Percentiles rank a stretch among this genome's conserved stretches.
phyloP scores from a whole-genome alignment of 2,797 vertebrate species.

The Myotis myotis region DNA sequence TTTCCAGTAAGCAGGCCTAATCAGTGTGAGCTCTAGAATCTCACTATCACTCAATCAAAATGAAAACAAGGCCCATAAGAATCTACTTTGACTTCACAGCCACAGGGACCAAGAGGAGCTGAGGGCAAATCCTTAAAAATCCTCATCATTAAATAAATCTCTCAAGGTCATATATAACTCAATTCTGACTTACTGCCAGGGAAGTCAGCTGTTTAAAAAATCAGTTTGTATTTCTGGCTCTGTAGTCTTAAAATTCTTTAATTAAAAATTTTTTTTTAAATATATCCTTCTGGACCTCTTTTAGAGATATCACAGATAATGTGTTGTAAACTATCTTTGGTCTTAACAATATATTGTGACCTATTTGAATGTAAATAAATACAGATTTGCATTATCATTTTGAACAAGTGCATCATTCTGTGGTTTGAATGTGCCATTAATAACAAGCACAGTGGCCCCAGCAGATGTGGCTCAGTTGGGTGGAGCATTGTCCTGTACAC shows the following conservation, averaged over 20 bases:
- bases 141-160: neutral
- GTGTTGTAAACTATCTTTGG: neutral
- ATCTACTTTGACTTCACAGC: neutral
- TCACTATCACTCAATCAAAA: neutral
- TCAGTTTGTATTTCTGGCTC: slow-evolving; percentile 1
- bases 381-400: neutral
- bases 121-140: neutral
- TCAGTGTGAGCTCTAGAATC: neutral
- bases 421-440: neutral
- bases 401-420: neutral
- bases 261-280: neutral
- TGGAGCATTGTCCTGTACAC: neutral
- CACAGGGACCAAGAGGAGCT: neutral
- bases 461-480: neutral
- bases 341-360: neutral
- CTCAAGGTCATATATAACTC: neutral
- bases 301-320: neutral
- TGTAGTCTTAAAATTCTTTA: neutral
- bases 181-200: slow-evolving; percentile 10
- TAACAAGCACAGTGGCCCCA: neutral
- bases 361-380: slow-evolving; percentile 29
- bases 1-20: neutral
- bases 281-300: neutral
- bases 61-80: neutral
- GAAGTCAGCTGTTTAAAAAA: slow-evolving; percentile 23